These are phyloP conservation scores for Dione vanillae DNA, from an alignment of 2,888 invertebrate genomes.

Conservation along the genomic window DNA sequence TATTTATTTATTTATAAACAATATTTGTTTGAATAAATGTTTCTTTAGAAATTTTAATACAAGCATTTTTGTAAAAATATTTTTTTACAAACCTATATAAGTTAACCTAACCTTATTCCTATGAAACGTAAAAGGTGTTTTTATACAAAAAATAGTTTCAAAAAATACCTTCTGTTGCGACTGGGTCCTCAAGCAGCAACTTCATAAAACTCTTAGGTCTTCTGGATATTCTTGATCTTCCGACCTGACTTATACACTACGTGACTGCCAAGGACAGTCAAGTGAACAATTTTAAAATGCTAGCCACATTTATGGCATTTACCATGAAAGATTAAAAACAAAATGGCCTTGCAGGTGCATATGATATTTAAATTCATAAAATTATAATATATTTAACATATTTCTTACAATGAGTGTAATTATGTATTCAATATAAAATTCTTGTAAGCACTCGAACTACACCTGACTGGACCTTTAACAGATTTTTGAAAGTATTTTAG, in stretches of 20 bases:
- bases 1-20: slow-evolving; percentile 4
- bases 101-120: slow-evolving; percentile 32
- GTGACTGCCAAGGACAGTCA: slow-evolving; percentile 84
- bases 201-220: slow-evolving; percentile 81
- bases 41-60: neutral
- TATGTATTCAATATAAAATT: slow-evolving; percentile 70
- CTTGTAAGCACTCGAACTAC: slow-evolving; percentile 83
- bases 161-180: slow-evolving; percentile 82
- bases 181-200: slow-evolving; percentile 79
- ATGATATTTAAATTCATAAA: slow-evolving; percentile 61
- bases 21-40: neutral
- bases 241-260: slow-evolving; percentile 84
- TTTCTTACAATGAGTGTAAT: slow-evolving; percentile 63
- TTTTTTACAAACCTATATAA: slow-evolving; percentile 39
- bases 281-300: slow-evolving; percentile 83
- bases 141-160: slow-evolving; percentile 80
- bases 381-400: slow-evolving; percentile 57
- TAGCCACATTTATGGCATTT: slow-evolving; percentile 75
- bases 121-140: slow-evolving; percentile 57
- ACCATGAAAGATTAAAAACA: slow-evolving; percentile 59
- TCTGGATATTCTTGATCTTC: slow-evolving; percentile 80
- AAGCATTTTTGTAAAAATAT: neutral
- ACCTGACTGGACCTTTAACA: slow-evolving; percentile 85
- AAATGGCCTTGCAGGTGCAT: slow-evolving; percentile 55
- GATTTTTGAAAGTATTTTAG: slow-evolving; percentile 82